Evolutionary conservation across 2,888 invertebrate genomes (phyloP).

Genomic region (Sphecodes monilicornis): DNA sequence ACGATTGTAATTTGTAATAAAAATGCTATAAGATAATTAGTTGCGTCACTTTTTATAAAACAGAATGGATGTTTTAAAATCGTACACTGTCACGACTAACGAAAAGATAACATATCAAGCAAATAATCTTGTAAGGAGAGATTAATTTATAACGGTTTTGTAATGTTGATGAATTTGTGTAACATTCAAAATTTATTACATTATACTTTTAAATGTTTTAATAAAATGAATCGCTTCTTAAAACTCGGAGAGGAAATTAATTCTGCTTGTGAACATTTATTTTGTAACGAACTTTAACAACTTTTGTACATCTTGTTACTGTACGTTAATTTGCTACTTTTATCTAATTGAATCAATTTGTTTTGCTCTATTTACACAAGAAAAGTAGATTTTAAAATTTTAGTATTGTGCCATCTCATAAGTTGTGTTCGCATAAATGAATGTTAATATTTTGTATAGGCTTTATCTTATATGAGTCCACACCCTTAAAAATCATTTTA

Average conservation of each 20-base stretch:
- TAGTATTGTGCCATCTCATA: background rate
- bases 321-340: background rate
- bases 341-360: background rate
- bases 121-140: slow-evolving; percentile 15
- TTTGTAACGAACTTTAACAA: background rate
- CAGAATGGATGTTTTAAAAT: slow-evolving; percentile 22
- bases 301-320: background rate
- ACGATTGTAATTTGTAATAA: slow-evolving; percentile 38
- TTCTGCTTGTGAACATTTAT: background rate
- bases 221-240: slow-evolving; percentile 16
- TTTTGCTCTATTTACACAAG: background rate
- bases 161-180: slow-evolving; percentile 26
- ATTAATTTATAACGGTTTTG: slow-evolving; percentile 29
- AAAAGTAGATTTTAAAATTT: background rate
- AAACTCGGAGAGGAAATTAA: background rate
- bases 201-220: slow-evolving; percentile 23
- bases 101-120: slow-evolving; percentile 13
- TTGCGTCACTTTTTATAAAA: slow-evolving; percentile 20
- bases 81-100: slow-evolving; percentile 6
- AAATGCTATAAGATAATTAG: slow-evolving; percentile 32
- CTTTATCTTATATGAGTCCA: no score
- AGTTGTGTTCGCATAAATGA: background rate
- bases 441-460: background rate
- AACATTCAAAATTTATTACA: slow-evolving; percentile 15
- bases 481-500: background rate